Conservation (phyloP, 2,797 vertebrate species). For the Nothura maculosa region DNA sequence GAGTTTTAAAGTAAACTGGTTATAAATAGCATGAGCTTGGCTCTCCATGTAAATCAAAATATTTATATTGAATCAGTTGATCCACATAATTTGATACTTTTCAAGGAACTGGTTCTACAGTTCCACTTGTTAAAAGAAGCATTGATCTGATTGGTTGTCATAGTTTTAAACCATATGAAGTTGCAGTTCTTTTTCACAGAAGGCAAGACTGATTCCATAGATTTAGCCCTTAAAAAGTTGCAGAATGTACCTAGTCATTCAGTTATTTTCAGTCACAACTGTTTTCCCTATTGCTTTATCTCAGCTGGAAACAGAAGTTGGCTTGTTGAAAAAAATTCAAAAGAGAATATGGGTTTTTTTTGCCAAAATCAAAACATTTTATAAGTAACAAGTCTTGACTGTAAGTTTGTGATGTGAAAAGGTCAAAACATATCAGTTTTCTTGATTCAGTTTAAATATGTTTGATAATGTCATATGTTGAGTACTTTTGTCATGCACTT, state of each 20-base stretch:
- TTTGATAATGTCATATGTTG: background rate
- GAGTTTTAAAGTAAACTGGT: background rate
- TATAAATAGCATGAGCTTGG: background rate
- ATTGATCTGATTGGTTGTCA: background rate
- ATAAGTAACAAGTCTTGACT: background rate
- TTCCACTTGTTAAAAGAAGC: background rate
- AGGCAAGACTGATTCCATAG: background rate
- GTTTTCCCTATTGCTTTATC: background rate
- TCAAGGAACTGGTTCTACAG: background rate
- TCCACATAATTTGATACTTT: background rate
- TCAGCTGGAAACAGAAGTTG: background rate
- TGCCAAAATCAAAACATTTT: background rate
- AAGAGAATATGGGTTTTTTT: background rate
- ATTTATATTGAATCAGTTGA: background rate
- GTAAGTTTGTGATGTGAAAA: background rate
- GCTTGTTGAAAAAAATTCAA: background rate
- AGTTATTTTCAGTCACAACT: background rate
- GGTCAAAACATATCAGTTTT: background rate
- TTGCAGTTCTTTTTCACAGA: background rate
- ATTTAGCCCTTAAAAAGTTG: background rate
- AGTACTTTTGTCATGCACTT: background rate
- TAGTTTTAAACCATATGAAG: background rate
- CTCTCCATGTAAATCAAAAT: background rate
- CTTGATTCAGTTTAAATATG: background rate
- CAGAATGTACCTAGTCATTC: background rate